Evolutionary conservation across 2,797 vertebrate species (phyloP).

Genomic region (Xyrichtys novacula): DNA sequence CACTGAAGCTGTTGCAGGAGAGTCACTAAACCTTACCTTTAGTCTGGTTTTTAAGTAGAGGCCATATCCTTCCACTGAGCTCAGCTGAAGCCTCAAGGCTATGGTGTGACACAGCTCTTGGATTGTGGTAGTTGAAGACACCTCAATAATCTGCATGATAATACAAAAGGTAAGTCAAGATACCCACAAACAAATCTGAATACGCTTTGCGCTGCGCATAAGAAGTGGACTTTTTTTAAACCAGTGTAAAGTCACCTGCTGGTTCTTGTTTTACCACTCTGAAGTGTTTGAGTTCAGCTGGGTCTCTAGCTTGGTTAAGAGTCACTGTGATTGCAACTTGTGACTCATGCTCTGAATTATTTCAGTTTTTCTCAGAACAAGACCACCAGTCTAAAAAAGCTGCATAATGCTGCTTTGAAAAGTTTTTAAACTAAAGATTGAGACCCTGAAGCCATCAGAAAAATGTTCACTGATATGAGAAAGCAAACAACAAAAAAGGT

Average conservation of each 20-base stretch:
- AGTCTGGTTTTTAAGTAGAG: slow-evolving; percentile 92
- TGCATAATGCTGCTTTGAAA: no score
- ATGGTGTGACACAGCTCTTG: slow-evolving; percentile 86
- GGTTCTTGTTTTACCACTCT: no score
- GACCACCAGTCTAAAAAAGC: no score
- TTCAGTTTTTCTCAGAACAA: neutral
- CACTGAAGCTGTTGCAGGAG: neutral
- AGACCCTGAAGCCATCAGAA: no score
- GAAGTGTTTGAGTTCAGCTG: no score
- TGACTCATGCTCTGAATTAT: no score
- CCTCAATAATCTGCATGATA: slow-evolving; percentile 86
- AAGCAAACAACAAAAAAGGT: neutral
- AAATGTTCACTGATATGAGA: neutral
- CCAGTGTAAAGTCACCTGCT: neutral
- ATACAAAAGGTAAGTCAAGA: neutral
- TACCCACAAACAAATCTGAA: neutral
- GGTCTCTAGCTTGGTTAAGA: no score
- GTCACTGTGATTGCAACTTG: no score
- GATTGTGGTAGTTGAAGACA: slow-evolving; percentile 88
- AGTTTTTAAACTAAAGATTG: neutral
- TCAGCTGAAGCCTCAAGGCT: slow-evolving; percentile 81
- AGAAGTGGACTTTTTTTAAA: no score
- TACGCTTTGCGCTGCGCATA: no score
- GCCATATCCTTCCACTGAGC: slow-evolving; percentile 91
- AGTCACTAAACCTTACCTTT: slow-evolving; percentile 84